Base-by-base conservation (phyloP, 2,113 vertebrate species). In the Charadrius vociferus region DNA sequence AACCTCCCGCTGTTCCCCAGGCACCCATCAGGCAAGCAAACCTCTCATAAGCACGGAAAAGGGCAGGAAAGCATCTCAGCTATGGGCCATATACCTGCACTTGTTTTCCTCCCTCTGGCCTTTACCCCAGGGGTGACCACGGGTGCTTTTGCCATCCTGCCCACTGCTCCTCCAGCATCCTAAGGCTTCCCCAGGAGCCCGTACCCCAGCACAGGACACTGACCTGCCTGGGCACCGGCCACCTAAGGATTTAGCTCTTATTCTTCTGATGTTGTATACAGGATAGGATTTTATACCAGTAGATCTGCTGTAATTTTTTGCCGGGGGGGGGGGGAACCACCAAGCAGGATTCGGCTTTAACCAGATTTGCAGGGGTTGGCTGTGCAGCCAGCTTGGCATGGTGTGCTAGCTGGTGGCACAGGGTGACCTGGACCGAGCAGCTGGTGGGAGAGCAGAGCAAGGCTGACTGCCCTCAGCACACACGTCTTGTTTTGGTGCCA, bases 181-280 rank as follows among this genome's bases (percentile, higher is more conserved):
- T 58, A 72, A 50, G 18, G 36, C 41, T 58, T 90, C 49, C 55
- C 9, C 26, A 32, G 16, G 26, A 0, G 1, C 58, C 22, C 7
- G 11, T 34, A 32, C n/a, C 39, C 36, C 0, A 0, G 62, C 58
- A 34, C 13, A 23, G 59, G 16, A 32, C 23, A 56, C 30, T 0
- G 0, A 77, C 27, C 20, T 67, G 24, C 29, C 79, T 36, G 59
- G 37, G 34, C 24, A 68, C 26, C 12, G 3, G 10, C 43, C 63
- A 11, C 5, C 19, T 4, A 13, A 19, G 3, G 20, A 17, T 36
- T 65, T 34, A 32, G 49, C 39, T 11, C 14, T 17, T 17, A 30
- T n/a, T 72, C 29, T 41, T 50, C 52, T 1, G 0, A 11, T 19
- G 10, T 65, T 81, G 73, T 65, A 11, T n/a, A 63, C n/a, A n/a